Evolutionary conservation across 2,888 invertebrate species (phyloP).

Genomic region (Byasa hedistus): DNA sequence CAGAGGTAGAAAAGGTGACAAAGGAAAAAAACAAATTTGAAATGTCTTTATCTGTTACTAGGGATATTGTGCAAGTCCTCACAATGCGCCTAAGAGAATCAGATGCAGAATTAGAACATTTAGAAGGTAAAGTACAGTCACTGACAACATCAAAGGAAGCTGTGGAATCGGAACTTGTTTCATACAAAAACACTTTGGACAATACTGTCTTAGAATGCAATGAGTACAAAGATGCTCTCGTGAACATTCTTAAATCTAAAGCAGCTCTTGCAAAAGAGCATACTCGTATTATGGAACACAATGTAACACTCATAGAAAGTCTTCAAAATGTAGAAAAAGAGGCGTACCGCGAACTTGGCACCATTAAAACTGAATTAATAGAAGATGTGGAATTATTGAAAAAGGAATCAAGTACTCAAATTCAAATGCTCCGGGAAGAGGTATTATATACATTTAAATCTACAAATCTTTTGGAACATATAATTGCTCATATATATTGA

Average conservation of each 20-base stretch:
- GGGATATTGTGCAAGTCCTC: slow-evolving; percentile 80
- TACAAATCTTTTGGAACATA: background rate
- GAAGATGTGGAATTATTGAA: slow-evolving; percentile 71
- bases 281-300: slow-evolving; percentile 73
- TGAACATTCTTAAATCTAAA: slow-evolving; percentile 71
- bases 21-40: slow-evolving; percentile 80
- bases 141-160: slow-evolving; percentile 57
- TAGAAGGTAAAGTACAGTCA: slow-evolving; percentile 65
- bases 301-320: slow-evolving; percentile 71
- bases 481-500: background rate
- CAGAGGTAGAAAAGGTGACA: slow-evolving; percentile 64
- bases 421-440: slow-evolving; percentile 65
- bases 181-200: slow-evolving; percentile 60
- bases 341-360: slow-evolving; percentile 70
- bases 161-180: slow-evolving; percentile 59
- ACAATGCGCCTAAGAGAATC: slow-evolving; percentile 79
- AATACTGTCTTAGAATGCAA: slow-evolving; percentile 65
- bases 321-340: slow-evolving; percentile 72
- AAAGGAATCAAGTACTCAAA: slow-evolving; percentile 68
- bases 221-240: slow-evolving; percentile 72
- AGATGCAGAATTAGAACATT: slow-evolving; percentile 79
- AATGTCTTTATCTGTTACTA: slow-evolving; percentile 79
- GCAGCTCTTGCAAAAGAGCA: slow-evolving; percentile 71
- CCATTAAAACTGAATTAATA: slow-evolving; percentile 69
- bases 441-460: slow-evolving; percentile 39